Conservation (phyloP, 2,888 invertebrate genomes). For the Apotomis capreana region DNA sequence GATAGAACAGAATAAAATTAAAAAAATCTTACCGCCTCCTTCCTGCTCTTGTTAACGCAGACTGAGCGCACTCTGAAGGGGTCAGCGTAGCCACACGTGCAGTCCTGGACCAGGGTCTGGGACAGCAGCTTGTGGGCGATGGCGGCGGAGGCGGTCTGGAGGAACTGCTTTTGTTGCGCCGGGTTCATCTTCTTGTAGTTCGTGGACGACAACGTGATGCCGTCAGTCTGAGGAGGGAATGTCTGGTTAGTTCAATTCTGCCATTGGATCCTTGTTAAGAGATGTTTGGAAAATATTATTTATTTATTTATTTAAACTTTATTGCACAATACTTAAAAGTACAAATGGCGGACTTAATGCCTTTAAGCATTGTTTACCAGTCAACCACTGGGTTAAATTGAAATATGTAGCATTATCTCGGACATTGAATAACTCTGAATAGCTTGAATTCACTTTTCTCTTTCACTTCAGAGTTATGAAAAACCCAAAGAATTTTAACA, state of each 20-base stretch:
- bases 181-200: constrained; percentile 83
- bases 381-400: no score
- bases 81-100: constrained; percentile 67
- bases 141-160: constrained; percentile 78
- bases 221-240: constrained; percentile 77
- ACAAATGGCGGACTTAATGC: no score
- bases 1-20: background rate
- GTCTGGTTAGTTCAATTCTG: background rate
- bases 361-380: no score
- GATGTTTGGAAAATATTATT: no score
- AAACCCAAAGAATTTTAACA: no score
- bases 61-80: constrained; percentile 65
- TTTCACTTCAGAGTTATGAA: no score
- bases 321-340: no score
- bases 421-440: no score
- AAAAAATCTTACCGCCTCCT: constrained; percentile 63
- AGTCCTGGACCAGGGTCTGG: constrained; percentile 70
- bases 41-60: constrained; percentile 67
- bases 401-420: no score
- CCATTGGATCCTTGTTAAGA: no score
- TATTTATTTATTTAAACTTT: no score
- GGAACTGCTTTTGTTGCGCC: constrained; percentile 84
- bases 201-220: constrained; percentile 85
- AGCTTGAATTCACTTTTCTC: no score
- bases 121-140: constrained; percentile 70